phyloP scores from a whole-genome alignment of 2,797 vertebrate species.

The Peromyscus aztecus region DNA sequence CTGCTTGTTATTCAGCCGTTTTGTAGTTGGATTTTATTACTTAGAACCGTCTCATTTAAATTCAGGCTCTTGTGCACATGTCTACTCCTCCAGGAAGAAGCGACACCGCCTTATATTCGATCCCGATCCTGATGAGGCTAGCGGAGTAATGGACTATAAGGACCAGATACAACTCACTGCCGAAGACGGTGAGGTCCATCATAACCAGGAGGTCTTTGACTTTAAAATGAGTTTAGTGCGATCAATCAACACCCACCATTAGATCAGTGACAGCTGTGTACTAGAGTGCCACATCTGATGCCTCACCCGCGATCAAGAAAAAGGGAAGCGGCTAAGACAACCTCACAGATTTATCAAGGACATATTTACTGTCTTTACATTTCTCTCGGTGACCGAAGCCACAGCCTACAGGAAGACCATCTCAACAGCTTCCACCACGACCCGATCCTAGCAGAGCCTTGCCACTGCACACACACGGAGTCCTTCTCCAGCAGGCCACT shows the following conservation, averaged over 20 bases:
- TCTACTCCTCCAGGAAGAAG: conserved; percentile 22
- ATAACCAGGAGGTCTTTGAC: not conserved
- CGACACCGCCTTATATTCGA: not conserved
- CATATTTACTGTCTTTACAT: not conserved
- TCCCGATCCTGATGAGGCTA: not conserved
- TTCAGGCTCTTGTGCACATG: not conserved
- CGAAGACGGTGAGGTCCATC: not conserved
- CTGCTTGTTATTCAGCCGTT: not conserved
- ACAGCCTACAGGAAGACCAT: not conserved
- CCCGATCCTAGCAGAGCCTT: not conserved
- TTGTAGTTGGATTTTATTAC: not conserved
- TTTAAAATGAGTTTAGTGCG: conserved; percentile 43
- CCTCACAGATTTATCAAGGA: not conserved
- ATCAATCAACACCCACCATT: not conserved
- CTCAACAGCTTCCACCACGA: not conserved
- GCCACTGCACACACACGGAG: not conserved
- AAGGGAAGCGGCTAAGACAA: not conserved
- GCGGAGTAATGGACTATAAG: not conserved
- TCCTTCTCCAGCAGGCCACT: not conserved
- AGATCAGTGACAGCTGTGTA: not conserved
- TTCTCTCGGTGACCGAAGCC: not conserved
- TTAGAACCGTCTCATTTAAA: not conserved
- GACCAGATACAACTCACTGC: not conserved
- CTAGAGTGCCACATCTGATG: not conserved
- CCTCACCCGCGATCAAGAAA: not conserved